Base-by-base conservation (phyloP, 2,888 invertebrate species). In the Zhuqinia jingwanae region DNA sequence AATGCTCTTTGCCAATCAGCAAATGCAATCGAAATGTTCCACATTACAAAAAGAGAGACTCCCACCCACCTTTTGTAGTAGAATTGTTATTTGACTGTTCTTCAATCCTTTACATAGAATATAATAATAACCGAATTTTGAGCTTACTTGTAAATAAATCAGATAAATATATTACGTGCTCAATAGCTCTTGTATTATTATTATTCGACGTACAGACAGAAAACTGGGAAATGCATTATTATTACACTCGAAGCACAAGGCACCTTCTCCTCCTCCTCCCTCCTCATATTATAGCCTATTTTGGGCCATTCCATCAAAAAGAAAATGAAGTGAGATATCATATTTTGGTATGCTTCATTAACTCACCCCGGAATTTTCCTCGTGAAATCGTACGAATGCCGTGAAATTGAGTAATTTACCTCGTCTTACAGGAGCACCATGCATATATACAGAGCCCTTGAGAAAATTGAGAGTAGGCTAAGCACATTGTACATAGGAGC, bases 291-390 rank as follows among this genome's bases (percentile, higher is more conserved):
- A n/a, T n/a, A n/a, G n/a, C n/a, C n/a, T n/a, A n/a, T n/a, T n/a
- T n/a, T n/a, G n/a, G n/a, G n/a, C n/a, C n/a, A n/a, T n/a, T n/a
- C n/a, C n/a, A n/a, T n/a, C n/a, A n/a, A n/a, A n/a, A n/a, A n/a
- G n/a, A n/a, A n/a, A n/a, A n/a, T 65, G 30, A 47, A 79, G 50
- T 63, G 1, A 27, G 17, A 50, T 79, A 65, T 79, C 30, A 65
- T 60, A 81, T 81, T 81, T n/a, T 73, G 58, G 20, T 73, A 36
- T 81, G 81, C 65, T 81, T 81, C 81, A 81, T 81, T 81, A 81
- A 73, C 45, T 53, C 68, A 58, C 53, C 22, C 42, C 58, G 42
- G 70, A 81, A 81, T 81, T 81, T 81, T 73, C 70, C 58, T 65
- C 53, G 25, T 70, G 81, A 81, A 65, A 56, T 53, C 65, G 22